A percentile compares a stretch with the other conserved stretches of the same genome.
phyloP scores from a whole-genome alignment of 2,797 vertebrate species.

The Myotis pilosus region DNA sequence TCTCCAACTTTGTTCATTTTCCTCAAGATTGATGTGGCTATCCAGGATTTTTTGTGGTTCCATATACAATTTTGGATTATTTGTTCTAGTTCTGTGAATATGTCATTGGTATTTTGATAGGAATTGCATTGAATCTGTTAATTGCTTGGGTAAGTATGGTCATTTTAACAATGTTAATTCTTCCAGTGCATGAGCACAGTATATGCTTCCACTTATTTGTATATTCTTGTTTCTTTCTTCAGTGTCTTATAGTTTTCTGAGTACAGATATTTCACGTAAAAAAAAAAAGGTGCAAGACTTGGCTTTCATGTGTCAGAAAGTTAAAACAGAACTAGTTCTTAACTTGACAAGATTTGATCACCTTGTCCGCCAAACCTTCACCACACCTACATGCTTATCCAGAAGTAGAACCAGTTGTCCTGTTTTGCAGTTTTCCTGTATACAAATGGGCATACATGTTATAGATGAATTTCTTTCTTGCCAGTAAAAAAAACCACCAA shows the following conservation, averaged over 20 bases:
- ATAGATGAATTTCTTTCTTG: neutral
- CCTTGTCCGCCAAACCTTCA: neutral
- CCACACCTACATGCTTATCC: neutral
- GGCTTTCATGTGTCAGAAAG: constrained; percentile 12
- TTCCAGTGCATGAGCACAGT: neutral
- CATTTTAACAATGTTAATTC: neutral
- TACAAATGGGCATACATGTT: neutral
- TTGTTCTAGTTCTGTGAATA: neutral
- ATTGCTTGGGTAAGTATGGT: neutral
- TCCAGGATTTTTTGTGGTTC: neutral
- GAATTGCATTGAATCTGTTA: neutral
- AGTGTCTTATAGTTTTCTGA: neutral
- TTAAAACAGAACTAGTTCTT: neutral
- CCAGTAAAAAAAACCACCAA: neutral
- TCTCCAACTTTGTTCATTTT: neutral
- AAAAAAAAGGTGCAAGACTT: neutral
- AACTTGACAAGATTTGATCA: neutral
- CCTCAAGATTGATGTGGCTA: neutral
- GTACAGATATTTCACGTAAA: neutral
- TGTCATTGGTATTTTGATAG: neutral
- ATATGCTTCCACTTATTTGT: neutral
- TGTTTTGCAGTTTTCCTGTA: neutral
- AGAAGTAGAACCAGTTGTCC: neutral
- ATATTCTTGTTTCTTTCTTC: neutral
- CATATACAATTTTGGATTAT: neutral